Conservation (phyloP, 2,888 invertebrate genomes). For the Thera obeliscata region DNA sequence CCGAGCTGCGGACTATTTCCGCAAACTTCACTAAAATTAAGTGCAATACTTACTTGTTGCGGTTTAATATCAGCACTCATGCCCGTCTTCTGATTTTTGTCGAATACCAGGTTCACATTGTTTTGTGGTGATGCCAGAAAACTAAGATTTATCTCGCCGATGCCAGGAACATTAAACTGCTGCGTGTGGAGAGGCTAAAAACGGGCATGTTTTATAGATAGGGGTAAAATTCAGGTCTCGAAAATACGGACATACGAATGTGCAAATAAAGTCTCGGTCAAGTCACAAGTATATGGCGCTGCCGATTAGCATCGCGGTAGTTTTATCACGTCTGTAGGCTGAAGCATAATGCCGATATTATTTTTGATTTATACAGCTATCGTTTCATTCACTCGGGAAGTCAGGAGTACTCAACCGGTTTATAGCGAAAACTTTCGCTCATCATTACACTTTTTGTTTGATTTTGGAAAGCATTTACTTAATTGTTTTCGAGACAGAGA, state of each 20-base stretch:
- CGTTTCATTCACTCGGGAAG: background rate
- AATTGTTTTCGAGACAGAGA: background rate
- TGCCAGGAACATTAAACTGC: slow-evolving; percentile 78
- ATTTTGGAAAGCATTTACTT: background rate
- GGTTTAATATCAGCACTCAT: slow-evolving; percentile 73
- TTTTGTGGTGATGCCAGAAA: slow-evolving; percentile 72
- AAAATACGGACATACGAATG: background rate
- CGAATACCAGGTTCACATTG: slow-evolving; percentile 73
- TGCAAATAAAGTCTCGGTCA: background rate
- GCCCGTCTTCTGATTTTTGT: slow-evolving; percentile 71
- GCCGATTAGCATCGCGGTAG: background rate
- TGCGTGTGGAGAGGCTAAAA: slow-evolving; percentile 64
- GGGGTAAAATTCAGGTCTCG: background rate
- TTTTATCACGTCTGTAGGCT: background rate
- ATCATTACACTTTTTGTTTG: background rate
- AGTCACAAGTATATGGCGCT: too few species aligned
- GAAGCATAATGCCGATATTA: background rate
- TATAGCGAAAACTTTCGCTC: background rate
- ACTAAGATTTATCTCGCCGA: slow-evolving; percentile 77
- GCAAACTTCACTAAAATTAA: background rate
- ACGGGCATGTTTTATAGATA: slow-evolving; percentile 4
- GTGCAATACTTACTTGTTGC: slow-evolving; percentile 46
- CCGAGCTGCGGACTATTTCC: background rate
- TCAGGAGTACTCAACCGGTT: background rate
- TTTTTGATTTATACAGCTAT: background rate